Evolutionary conservation across 2,113 vertebrate genomes (phyloP).

Genomic region (Ameiurus melas): DNA sequence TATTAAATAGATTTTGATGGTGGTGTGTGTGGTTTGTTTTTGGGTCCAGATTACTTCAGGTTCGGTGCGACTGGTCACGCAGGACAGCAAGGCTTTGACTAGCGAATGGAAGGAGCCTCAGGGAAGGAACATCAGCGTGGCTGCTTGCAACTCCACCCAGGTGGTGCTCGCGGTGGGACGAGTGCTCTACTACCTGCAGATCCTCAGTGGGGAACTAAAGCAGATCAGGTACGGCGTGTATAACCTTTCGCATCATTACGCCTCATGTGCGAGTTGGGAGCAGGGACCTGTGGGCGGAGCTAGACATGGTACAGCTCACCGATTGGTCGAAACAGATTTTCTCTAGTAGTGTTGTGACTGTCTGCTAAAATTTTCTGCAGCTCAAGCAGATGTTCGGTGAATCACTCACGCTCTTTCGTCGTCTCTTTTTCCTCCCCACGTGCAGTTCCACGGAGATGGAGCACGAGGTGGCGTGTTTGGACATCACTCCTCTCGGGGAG

Average conservation of each 20-base stretch:
- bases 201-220: constrained; percentile 88
- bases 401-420: no score
- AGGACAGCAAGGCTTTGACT: constrained; percentile 91
- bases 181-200: constrained; percentile 95
- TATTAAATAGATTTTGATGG: no score
- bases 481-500: constrained; percentile 94
- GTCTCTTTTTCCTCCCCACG: neutral
- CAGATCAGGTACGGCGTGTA: constrained; percentile 83
- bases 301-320: no score
- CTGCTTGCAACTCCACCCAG: constrained; percentile 94
- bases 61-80: constrained; percentile 90
- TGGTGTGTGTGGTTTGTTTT: neutral
- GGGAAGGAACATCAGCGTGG: constrained; percentile 95
- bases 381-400: no score
- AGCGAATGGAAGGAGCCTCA: constrained; percentile 98
- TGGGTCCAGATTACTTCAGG: constrained; percentile 88
- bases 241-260: neutral
- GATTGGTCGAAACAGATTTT: neutral
- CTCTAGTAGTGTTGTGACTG: neutral
- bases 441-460: constrained; percentile 96
- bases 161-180: constrained; percentile 94
- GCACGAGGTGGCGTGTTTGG: constrained; percentile 96
- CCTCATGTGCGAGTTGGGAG: neutral
- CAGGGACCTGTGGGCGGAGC: neutral
- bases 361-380: neutral